phyloP scores from a whole-genome alignment of 2,797 vertebrate genomes.

The Acrossocheilus fasciatus region DNA sequence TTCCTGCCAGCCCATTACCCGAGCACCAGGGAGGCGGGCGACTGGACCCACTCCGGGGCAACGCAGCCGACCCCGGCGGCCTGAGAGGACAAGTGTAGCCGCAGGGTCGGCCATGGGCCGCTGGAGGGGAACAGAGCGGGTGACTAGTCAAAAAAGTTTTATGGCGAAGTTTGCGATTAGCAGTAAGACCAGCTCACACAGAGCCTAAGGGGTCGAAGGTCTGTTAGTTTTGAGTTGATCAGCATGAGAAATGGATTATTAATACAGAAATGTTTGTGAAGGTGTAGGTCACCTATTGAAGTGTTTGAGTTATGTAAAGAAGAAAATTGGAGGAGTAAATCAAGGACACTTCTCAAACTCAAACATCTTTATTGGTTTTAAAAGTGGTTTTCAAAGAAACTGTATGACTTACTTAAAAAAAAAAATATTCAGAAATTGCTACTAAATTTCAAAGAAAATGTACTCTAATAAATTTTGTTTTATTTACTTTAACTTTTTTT shows the following conservation, averaged over 20 bases:
- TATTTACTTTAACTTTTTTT: no score
- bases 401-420: background rate
- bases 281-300: slow-evolving; percentile 27
- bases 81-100: slow-evolving; percentile 53
- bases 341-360: background rate
- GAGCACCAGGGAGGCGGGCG: slow-evolving; percentile 58
- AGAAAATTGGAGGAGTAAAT: background rate
- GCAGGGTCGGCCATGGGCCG: slow-evolving; percentile 44
- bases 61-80: slow-evolving; percentile 35
- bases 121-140: slow-evolving; percentile 56
- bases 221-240: slow-evolving; percentile 58
- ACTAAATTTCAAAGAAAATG: background rate
- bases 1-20: slow-evolving; percentile 66
- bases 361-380: background rate
- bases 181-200: slow-evolving; percentile 8
- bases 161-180: slow-evolving; percentile 49
- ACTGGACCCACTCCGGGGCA: slow-evolving; percentile 55
- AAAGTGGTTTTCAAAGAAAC: background rate
- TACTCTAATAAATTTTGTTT: background rate
- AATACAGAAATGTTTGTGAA: slow-evolving; percentile 45
- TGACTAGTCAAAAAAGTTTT: slow-evolving; percentile 55
- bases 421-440: no score
- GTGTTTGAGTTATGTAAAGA: background rate
- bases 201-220: slow-evolving; percentile 54
- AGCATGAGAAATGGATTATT: slow-evolving; percentile 55